These are phyloP conservation scores for Nylanderia fulva DNA, from an alignment of 1,140 invertebrate genomes.

Conservation along the genomic window DNA sequence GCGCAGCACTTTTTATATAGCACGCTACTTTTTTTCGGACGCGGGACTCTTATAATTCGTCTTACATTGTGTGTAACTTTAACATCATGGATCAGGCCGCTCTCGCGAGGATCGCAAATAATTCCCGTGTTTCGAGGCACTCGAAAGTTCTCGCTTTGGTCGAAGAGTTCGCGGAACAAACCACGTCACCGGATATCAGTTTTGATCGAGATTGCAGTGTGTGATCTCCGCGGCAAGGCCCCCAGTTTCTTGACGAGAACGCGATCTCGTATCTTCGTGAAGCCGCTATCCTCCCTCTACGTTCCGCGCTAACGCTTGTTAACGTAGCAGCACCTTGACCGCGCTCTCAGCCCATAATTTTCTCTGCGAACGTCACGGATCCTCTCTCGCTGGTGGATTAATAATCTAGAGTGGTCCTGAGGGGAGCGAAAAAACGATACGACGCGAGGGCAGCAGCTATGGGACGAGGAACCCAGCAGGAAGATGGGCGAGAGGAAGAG, in stretches of 20 bases:
- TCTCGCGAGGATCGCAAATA: constrained; percentile 3
- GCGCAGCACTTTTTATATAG: constrained; percentile 17
- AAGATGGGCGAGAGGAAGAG: constrained; percentile 32
- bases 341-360: constrained; percentile 71
- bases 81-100: neutral
- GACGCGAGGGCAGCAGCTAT: constrained; percentile 53
- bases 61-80: constrained; percentile 9
- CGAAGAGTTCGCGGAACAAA: neutral
- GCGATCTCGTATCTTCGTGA: constrained; percentile 57
- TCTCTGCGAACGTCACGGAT: constrained; percentile 71
- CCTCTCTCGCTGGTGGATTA: constrained; percentile 72
- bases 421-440: constrained; percentile 70
- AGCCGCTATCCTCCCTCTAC: constrained; percentile 23
- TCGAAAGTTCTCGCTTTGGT: neutral
- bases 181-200: neutral
- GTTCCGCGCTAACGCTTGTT: constrained; percentile 69
- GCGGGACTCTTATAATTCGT: neutral
- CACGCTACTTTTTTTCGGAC: neutral
- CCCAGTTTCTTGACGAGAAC: neutral
- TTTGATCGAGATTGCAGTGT: neutral
- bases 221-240: neutral
- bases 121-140: neutral
- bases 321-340: constrained; percentile 73
- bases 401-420: constrained; percentile 73
- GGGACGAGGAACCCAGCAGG: constrained; percentile 19